These are phyloP conservation scores for Apodemus agrarius DNA, from an alignment of 2,797 vertebrate genomes.

Conservation along the genomic window DNA sequence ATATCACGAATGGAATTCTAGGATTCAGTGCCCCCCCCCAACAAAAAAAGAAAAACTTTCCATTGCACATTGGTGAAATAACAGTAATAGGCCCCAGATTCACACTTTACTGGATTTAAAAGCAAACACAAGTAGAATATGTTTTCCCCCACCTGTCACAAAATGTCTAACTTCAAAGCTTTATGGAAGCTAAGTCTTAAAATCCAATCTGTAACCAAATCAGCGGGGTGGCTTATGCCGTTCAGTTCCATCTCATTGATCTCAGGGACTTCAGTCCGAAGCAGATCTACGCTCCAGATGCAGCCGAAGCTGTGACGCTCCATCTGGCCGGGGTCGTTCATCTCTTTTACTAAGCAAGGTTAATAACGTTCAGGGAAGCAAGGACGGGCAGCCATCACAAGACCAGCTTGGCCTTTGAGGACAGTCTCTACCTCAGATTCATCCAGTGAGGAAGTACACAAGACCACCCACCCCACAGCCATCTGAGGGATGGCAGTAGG, in stretches of 20 bases:
- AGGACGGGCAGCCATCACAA: background rate
- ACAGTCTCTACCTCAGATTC: background rate
- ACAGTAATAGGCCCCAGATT: background rate
- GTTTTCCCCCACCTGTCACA: background rate
- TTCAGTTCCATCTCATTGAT: constrained; percentile 40
- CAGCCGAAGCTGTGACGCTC: background rate
- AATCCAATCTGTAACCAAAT: constrained; percentile 26
- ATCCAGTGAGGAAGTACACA: background rate
- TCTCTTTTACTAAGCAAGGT: background rate
- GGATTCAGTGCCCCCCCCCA: background rate
- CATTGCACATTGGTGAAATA: background rate
- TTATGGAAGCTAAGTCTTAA: constrained; percentile 34
- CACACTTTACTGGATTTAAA: background rate
- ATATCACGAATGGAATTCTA: background rate
- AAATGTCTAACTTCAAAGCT: constrained; percentile 61
- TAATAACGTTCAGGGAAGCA: background rate
- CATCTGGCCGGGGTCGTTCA: background rate
- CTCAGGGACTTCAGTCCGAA: constrained; percentile 7
- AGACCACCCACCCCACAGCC: constrained; percentile 2
- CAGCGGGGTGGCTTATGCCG: background rate
- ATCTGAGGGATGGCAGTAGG: background rate
- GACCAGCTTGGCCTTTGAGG: background rate
- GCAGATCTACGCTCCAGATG: background rate
- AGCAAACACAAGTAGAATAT: constrained; percentile 47
- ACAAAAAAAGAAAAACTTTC: background rate